Base-by-base conservation (phyloP, 2,888 invertebrate species). In the Junonia oenone region DNA sequence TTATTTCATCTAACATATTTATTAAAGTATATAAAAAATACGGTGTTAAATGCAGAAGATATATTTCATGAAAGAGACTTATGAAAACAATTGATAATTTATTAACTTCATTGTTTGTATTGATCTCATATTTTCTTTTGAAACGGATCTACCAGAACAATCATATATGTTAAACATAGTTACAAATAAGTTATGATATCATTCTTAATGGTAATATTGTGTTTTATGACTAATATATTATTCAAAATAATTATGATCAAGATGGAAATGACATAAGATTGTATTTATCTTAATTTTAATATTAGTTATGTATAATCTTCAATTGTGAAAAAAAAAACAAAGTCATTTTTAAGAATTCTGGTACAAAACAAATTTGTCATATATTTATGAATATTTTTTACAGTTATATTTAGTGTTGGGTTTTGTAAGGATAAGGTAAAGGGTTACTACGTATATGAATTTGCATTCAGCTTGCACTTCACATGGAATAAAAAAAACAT, bases 401-500 rank as follows among this genome's bases (percentile, higher is more conserved):
- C n/a, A n/a, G n/a, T n/a, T n/a, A n/a, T n/a, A n/a, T n/a, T n/a
- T n/a, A n/a, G n/a, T n/a, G n/a, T n/a, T n/a, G n/a, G n/a, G n/a
- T n/a, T n/a, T n/a, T n/a, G n/a, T n/a, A n/a, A 22, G 22, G 11
- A 33, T n/a, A 33, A 31, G 29, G 38, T 57, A 62, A 38, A 56
- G 57, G 54, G 31, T 33, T 33, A 11, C 6, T 61, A 45, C 31
- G 43, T 45, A n/a, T 48, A 43, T 56, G 52, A 49, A 55, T 55
- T 58, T 46, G 51, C 57, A 55, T 40, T 46, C 45, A 58, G 49
- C 55, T 51, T 37, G 51, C 51, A 45, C 45, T 52, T 37, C 48
- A 54, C 43, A 38, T 27, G 31, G 27, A 40, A 48, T 35, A 27
- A 47, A 45, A 52, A 53, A 54, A 58, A 52, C 57, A 60, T 54